These are phyloP conservation scores for Pachycephala philippinensis DNA, from an alignment of 2,113 vertebrate genomes.

Conservation along the genomic window DNA sequence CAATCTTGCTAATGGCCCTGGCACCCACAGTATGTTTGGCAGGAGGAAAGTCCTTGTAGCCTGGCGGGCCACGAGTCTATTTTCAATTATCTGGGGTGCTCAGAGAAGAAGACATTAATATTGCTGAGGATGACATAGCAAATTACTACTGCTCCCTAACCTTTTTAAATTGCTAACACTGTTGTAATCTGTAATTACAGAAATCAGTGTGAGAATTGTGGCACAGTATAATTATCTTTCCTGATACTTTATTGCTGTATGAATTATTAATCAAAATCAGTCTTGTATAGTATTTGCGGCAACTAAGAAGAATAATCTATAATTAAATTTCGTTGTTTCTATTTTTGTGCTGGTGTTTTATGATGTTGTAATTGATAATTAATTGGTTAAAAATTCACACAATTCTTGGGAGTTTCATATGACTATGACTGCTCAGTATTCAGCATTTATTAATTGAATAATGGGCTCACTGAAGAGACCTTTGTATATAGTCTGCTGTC, in stretches of 20 bases:
- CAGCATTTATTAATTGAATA: constrained; percentile 76
- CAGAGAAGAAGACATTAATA: constrained; percentile 71
- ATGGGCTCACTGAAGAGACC: constrained; percentile 69
- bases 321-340: constrained; percentile 84
- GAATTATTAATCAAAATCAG: constrained; percentile 87
- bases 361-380: constrained; percentile 84
- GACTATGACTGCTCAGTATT: constrained; percentile 67
- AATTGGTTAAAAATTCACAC: constrained; percentile 78
- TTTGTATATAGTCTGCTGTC: constrained; percentile 59
- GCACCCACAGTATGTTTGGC: not conserved
- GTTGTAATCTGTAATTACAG: constrained; percentile 85
- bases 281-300: constrained; percentile 82
- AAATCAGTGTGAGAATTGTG: constrained; percentile 84
- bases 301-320: constrained; percentile 81
- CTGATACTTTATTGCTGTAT: constrained; percentile 83
- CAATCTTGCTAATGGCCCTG: constrained; percentile 11
- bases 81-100: constrained; percentile 74
- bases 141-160: constrained; percentile 79
- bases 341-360: constrained; percentile 81
- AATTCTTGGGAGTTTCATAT: constrained; percentile 72
- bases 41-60: constrained; percentile 40
- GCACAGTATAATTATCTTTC: constrained; percentile 82
- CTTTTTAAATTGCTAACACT: constrained; percentile 83
- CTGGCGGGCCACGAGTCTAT: constrained; percentile 57
- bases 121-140: constrained; percentile 80